Base-by-base conservation (phyloP, 2,113 vertebrate genomes). In the Microcebus tavaratra region DNA sequence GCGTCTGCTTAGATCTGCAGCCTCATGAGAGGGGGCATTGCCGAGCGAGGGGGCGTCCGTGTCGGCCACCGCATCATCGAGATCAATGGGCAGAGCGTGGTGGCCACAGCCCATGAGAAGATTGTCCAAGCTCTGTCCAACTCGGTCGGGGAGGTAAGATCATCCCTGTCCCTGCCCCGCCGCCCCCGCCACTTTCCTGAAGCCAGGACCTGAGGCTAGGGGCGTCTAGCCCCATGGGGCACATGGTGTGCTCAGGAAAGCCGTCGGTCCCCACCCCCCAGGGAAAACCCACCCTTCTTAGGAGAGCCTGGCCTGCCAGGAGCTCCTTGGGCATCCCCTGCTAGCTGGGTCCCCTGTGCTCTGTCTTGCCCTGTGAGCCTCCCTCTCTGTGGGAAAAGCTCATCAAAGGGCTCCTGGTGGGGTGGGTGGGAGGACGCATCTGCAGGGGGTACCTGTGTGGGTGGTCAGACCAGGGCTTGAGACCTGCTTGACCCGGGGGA, bases 51-150 rank as follows among this genome's bases (percentile, higher is more conserved):
- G 0, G 99, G 99, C 0, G 99, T 99, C 5, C 98, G 99, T 0
- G 99, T 99, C 1, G 99, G 99, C 89, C 99, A 99, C 96, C 99
- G 99, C 25, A 99, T 99, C 91, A 99, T 99, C 13, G 99, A 99
- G 98, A 99, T 99, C 99, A 99, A 99, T 0, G 99, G 99, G 63
- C 99, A 99, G 98, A 99, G 99, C 0, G 99, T 99, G 12, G 99
- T 99, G 97, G 99, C 99, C 59, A 99, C 99, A 0, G 99, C 99
- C 53, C 99, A 99, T 0, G 99, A 99, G 98, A 99, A 99, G 99
- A 99, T 99, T 13, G 99, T 99, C 57, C 99, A 99, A 94, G 99
- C 99, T 11, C 91, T 99, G 97, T 99, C 99, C 3, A 99, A 99
- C 97, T 99, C 99, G 0, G 99, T 99, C 31, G 99, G 99, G 94